phyloP scores from a whole-genome alignment of 2,113 vertebrate genomes.

The Passer domesticus region DNA sequence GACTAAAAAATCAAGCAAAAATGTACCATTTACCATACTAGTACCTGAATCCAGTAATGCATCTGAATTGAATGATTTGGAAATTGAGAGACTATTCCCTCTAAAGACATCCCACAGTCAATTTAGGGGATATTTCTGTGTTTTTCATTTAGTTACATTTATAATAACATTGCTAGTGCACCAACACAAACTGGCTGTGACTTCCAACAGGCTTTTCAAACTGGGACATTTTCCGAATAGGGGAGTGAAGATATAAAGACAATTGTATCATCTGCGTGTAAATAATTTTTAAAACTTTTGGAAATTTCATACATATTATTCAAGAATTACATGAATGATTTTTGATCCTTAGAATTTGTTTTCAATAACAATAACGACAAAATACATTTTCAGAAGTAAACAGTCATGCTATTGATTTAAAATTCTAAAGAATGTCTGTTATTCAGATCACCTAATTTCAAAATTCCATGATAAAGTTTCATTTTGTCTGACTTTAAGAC shows the following conservation, averaged over 20 bases:
- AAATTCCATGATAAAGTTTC: not conserved
- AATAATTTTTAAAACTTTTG: not conserved
- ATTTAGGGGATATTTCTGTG: not conserved
- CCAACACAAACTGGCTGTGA: not conserved
- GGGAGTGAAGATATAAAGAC: not conserved
- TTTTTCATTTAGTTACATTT: not conserved
- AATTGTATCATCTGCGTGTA: not conserved
- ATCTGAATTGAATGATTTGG: not conserved
- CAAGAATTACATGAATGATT: rapidly evolving
- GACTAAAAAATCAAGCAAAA: slow-evolving; percentile 34
- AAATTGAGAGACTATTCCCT: not conserved
- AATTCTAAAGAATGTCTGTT: not conserved
- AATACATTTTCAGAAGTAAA: not conserved
- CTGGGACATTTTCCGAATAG: not conserved
- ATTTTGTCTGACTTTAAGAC: not conserved
- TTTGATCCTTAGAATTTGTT: not conserved
- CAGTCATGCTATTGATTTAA: not conserved
- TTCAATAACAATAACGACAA: not conserved
- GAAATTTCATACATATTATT: not conserved
- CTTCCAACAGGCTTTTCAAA: not conserved
- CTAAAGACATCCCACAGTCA: not conserved
- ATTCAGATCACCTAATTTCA: not conserved
- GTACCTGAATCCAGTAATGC: not conserved
- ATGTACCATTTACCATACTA: not conserved
- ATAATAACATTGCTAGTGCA: not conserved